Conservation (phyloP, 2,888 invertebrate genomes). For the Carcina quercana region DNA sequence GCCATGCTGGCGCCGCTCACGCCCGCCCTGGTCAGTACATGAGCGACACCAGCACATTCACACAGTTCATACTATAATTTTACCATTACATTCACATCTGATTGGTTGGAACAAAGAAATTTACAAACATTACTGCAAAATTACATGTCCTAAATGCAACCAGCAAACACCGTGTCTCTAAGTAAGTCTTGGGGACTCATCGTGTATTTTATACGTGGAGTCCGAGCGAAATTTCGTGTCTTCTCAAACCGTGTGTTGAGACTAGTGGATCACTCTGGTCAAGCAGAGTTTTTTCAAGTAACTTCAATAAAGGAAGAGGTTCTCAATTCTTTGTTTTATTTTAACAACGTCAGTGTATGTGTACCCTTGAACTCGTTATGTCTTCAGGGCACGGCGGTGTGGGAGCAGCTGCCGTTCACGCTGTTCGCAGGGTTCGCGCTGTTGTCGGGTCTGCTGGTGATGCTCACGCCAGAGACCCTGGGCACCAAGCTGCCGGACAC, state of each 20-base stretch:
- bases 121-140: background rate
- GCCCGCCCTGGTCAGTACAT: constrained; percentile 1
- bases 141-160: background rate
- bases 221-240: no score
- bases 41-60: background rate
- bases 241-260: no score
- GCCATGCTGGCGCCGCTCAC: constrained; percentile 80
- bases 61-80: background rate
- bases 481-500: constrained; percentile 73
- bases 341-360: no score
- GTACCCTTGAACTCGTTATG: no score
- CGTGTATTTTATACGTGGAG: no score
- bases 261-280: no score
- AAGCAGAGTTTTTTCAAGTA: no score
- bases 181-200: no score
- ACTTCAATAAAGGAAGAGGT: no score
- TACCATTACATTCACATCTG: background rate
- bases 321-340: no score
- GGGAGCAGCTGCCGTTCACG: constrained; percentile 50
- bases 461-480: constrained; percentile 62
- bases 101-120: background rate
- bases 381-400: constrained; percentile 27
- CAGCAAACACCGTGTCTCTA: constrained; percentile 7
- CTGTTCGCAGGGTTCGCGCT: constrained; percentile 72
- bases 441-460: constrained; percentile 48